Conservation (phyloP, 1,140 invertebrate species). For the Holcopasites calliopsidis region DNA sequence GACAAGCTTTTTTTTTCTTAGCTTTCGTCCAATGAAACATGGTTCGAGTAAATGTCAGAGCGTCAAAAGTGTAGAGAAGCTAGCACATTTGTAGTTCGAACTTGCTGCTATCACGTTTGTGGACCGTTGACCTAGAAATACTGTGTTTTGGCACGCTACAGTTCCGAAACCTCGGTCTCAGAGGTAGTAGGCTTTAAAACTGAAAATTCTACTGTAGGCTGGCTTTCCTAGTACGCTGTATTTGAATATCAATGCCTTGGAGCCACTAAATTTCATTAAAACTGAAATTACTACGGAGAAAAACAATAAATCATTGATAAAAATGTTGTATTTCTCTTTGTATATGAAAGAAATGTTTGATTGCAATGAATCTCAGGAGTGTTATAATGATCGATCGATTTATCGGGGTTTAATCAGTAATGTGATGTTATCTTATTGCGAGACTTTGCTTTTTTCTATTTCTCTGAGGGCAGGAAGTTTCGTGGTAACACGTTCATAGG, state of each 20-base stretch:
- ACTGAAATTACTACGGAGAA: neutral
- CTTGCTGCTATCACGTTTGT: constrained; percentile 2
- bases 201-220: neutral
- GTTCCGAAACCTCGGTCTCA: neutral
- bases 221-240: neutral
- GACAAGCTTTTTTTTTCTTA: neutral
- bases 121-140: constrained; percentile 13
- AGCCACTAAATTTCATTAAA: too few relatives aligned
- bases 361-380: too few relatives aligned
- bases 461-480: too few relatives aligned
- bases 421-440: too few relatives aligned
- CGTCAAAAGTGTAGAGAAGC: neutral
- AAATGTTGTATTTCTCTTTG: too few relatives aligned
- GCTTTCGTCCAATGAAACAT: too few relatives aligned
- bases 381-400: too few relatives aligned
- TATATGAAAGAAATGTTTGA: too few relatives aligned
- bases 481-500: neutral
- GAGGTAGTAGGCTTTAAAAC: neutral
- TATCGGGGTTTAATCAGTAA: too few relatives aligned
- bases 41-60: neutral
- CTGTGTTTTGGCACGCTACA: constrained; percentile 1
- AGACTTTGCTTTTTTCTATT: too few relatives aligned
- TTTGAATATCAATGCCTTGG: fast-evolving
- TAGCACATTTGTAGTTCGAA: neutral
- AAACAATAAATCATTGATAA: too few relatives aligned